Conservation (phyloP, 2,113 vertebrate genomes). For the Coptodon bakossiorum region DNA sequence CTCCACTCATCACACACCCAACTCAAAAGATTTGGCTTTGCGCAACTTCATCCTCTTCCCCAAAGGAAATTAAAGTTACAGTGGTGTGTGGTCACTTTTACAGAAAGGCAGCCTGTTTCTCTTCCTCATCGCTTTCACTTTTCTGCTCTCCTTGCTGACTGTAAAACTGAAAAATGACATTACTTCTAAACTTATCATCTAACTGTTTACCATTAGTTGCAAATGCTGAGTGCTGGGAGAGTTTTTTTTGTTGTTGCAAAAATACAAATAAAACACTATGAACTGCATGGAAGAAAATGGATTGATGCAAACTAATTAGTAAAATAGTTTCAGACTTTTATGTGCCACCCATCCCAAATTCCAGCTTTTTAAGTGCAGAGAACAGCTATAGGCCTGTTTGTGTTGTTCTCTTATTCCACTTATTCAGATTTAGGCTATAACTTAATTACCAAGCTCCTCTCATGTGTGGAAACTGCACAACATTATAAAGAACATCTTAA, state of each 20-base stretch:
- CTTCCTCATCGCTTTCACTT: neutral
- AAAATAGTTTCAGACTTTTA: neutral
- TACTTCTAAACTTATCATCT: neutral
- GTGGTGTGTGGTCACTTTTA: neutral
- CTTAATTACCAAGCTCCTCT: slow-evolving; percentile 4
- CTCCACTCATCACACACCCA: neutral
- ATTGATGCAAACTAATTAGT: neutral
- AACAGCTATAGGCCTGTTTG: neutral
- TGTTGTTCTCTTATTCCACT: neutral
- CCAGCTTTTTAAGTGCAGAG: neutral
- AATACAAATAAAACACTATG: neutral
- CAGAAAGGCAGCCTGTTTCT: neutral
- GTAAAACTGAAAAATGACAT: neutral
- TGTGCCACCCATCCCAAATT: neutral
- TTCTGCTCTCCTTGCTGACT: neutral
- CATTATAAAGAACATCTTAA: slow-evolving; percentile 29
- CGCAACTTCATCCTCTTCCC: neutral
- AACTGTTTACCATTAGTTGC: neutral
- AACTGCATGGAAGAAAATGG: neutral
- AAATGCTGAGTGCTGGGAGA: neutral
- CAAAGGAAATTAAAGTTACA: neutral
- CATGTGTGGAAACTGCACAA: slow-evolving; percentile 5
- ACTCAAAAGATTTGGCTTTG: neutral
- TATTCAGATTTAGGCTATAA: neutral
- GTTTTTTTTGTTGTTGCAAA: accelerated